Evolutionary conservation across 2,888 invertebrate species (phyloP), one percentile per base, ranked within the genome.

Genomic region (Vannuccia rotundouncinata): DNA sequence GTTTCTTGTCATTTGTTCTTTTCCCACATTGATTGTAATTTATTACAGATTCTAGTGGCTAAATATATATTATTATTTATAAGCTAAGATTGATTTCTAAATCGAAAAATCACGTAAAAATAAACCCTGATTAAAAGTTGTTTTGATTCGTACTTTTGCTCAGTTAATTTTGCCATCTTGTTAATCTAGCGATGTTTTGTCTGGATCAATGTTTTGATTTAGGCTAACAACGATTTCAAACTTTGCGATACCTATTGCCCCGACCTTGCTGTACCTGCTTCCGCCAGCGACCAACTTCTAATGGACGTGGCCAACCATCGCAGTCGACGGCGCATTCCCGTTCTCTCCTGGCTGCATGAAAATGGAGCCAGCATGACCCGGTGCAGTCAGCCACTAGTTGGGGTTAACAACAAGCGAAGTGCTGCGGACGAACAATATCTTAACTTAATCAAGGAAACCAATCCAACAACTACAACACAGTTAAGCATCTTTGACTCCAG

Each of bases 271-370:
- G 66, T 66, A 22, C 66, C 66, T 22, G 25, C 13, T 27, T 22
- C 66, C 2, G 66, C 25, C 22, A 17, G 13, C 17, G 66, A 66
- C 22, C 22, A 66, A 5, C 22, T 22, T 27, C 13, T 66, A 27
- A 27, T 66, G 25, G 22, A 66, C 66, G 25, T 27, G 2, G 13
- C 66, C 2, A 17, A 17, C 5, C 66, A 66, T 22, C 29, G 77
- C 25, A 77, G 45, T 13, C 25, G 78, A 66, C 60, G 80, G 17
- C 22, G 77, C 5, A 17, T 80, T 13, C 66, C 80, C 5, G 80
- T 80, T 1, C 59, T 80, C 17, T 30, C 29, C 30, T 78, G 78
- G 77, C 25, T 79, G 17, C 66, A 60, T 25, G 31, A 77, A 77
- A 77, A 31, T 27, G 1, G 31, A 31, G 31, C 77, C n/a, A 59